Evolutionary conservation across 2,797 vertebrate species (phyloP).

Genomic region (Microchirus variegatus): DNA sequence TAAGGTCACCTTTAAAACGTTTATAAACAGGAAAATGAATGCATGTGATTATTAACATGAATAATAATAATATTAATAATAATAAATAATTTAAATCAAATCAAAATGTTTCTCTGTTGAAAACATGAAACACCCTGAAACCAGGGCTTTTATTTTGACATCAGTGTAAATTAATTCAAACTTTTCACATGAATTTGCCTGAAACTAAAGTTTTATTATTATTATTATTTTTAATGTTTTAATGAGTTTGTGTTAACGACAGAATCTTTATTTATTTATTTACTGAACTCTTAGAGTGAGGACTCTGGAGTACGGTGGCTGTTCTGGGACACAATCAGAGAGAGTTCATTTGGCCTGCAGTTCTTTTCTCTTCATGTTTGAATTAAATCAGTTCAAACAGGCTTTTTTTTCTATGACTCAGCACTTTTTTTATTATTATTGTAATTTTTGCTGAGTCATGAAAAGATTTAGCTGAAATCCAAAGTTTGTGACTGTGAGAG

Average conservation of each 20-base stretch:
- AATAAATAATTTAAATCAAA: no score
- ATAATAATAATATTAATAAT: no score
- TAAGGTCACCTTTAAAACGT: no score
- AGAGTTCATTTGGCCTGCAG: slow-evolving; percentile 57
- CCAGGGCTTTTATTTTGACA: background rate
- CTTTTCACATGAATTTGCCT: background rate
- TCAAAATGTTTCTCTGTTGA: no score
- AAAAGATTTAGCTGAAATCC: no score
- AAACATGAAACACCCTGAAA: no score
- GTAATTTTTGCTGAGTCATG: no score
- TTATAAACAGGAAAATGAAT: no score
- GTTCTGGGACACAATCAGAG: slow-evolving; percentile 40
- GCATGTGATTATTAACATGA: no score
- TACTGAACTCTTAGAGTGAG: slow-evolving; percentile 1
- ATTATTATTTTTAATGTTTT: slow-evolving; percentile 9
- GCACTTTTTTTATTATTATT: slow-evolving; percentile 15
- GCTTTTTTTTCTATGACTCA: slow-evolving; percentile 32
- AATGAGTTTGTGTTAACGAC: slow-evolving; percentile 18
- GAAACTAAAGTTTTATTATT: slow-evolving; percentile 6
- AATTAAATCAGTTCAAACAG: slow-evolving; percentile 47
- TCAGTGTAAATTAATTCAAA: background rate
- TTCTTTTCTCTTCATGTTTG: slow-evolving; percentile 53
- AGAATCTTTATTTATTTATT: slow-evolving; percentile 16
- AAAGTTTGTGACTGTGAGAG: no score
- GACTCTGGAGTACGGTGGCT: slow-evolving; percentile 11